A percentile compares a stretch with the other conserved stretches of the same genome.
Conservation (phyloP, 2,113 vertebrate species). For the Bagarius yarrelli region DNA sequence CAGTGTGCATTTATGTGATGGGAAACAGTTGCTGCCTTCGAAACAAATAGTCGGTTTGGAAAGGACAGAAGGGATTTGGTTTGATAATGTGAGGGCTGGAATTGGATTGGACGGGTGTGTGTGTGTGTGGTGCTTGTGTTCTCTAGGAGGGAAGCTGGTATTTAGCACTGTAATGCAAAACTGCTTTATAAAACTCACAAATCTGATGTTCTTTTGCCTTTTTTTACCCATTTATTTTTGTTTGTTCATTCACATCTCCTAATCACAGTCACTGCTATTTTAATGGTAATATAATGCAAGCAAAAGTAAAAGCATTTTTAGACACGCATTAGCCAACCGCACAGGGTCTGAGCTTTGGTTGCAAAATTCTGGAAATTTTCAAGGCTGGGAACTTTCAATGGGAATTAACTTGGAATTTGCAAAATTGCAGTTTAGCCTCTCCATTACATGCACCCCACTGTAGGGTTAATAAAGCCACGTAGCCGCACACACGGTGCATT, state of each 20-base stretch:
- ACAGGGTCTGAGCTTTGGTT: slow-evolving; percentile 42
- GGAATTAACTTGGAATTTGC: too few species aligned
- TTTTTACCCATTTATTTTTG: slow-evolving; percentile 36
- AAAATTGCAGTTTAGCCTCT: too few species aligned
- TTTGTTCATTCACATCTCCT: slow-evolving; percentile 49
- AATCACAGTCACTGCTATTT: slow-evolving; percentile 29
- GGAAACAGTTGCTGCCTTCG: slow-evolving; percentile 61
- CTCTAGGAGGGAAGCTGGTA: background rate
- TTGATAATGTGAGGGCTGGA: slow-evolving; percentile 5
- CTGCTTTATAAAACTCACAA: slow-evolving; percentile 43
- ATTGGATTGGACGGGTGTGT: background rate
- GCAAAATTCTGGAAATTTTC: too few species aligned
- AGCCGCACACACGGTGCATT: too few species aligned
- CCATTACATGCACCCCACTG: too few species aligned
- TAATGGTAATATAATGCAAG: slow-evolving; percentile 51
- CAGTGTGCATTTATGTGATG: slow-evolving; percentile 71
- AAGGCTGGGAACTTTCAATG: too few species aligned
- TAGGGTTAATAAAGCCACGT: too few species aligned
- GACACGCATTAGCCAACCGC: slow-evolving; percentile 58
- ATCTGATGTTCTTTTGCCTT: slow-evolving; percentile 55
- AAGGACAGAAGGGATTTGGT: slow-evolving; percentile 32
- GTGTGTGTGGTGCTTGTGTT: background rate
- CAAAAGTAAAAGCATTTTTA: slow-evolving; percentile 48
- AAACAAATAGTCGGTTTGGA: slow-evolving; percentile 48
- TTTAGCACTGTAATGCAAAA: slow-evolving; percentile 49